Evolutionary conservation across 1,140 invertebrate genomes (phyloP).

Genomic region (Hylaeus anthracinus): DNA sequence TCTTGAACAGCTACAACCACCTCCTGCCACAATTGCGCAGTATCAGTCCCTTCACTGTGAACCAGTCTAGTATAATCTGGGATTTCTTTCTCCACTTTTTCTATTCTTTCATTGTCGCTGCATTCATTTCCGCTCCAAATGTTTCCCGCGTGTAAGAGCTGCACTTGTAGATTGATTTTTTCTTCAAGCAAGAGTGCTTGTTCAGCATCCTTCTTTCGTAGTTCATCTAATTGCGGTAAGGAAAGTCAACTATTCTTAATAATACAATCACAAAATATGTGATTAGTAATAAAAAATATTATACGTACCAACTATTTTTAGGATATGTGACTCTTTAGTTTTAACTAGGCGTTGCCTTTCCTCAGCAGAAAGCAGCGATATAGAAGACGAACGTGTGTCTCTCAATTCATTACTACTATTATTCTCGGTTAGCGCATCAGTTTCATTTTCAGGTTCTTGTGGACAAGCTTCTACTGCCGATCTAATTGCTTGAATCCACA

Average conservation of each 20-base stretch:
- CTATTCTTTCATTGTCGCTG: conserved; percentile 68
- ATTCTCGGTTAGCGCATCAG: conserved; percentile 82
- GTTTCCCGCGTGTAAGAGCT: conserved; percentile 86
- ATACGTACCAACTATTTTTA: conserved; percentile 85
- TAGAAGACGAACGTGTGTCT: conserved; percentile 72
- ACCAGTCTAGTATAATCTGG: conserved; percentile 76
- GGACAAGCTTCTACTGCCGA: conserved; percentile 87
- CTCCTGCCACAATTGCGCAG: conserved; percentile 75
- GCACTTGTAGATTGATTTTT: conserved; percentile 91
- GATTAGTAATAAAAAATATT: conserved; percentile 23
- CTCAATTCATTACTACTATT: conserved; percentile 76
- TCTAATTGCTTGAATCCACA: conserved; percentile 93
- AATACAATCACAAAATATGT: background rate
- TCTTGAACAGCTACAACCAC: conserved; percentile 81
- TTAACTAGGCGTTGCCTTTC: conserved; percentile 87
- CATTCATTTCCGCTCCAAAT: conserved; percentile 74
- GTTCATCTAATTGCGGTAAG: conserved; percentile 80
- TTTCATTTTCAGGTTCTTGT: conserved; percentile 84
- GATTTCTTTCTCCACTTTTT: conserved; percentile 70
- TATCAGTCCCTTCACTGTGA: conserved; percentile 73
- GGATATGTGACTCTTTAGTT: conserved; percentile 87
- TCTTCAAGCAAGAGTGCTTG: conserved; percentile 93
- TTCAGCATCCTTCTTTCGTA: conserved; percentile 93
- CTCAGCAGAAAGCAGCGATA: conserved; percentile 84
- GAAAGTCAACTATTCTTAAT: background rate